A percentile compares a stretch with the other conserved stretches of the same genome.
phyloP scores from a whole-genome alignment of 2,113 vertebrate species.

The Crotalus helleri region DNA sequence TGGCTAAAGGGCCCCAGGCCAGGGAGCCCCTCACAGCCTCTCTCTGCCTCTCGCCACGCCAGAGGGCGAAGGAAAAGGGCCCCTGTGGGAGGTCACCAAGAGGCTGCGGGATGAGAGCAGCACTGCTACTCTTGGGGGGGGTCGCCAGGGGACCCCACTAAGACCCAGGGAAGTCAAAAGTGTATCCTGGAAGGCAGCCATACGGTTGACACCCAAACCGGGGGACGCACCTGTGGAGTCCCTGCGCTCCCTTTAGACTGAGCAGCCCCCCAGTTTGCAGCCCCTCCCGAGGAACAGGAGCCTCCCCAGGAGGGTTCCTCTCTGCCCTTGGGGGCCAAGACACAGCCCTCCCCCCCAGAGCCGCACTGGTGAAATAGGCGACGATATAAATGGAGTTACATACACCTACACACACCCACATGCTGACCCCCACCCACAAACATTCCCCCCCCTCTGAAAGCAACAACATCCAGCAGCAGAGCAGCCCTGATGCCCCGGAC shows the following conservation, averaged over 20 bases:
- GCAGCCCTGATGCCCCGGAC: background rate
- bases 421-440: background rate
- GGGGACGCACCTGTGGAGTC: background rate
- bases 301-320: background rate
- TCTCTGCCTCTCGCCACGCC: background rate
- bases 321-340: background rate
- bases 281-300: background rate
- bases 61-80: background rate
- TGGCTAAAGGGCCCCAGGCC: background rate
- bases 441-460: background rate
- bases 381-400: background rate
- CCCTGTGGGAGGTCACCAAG: background rate
- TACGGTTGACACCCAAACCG: background rate
- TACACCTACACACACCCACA: too few relatives aligned
- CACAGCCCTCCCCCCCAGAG: too few relatives aligned
- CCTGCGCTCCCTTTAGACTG: too few relatives aligned
- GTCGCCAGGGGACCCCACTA: background rate
- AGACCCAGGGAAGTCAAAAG: background rate
- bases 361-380: background rate
- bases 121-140: background rate
- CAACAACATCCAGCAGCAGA: background rate
- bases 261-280: background rate
- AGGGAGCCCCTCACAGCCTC: background rate
- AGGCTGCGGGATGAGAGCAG: background rate
- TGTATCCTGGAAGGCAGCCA: background rate